Conservation (phyloP, 2,888 invertebrate species). For the Philereme vetulata region DNA sequence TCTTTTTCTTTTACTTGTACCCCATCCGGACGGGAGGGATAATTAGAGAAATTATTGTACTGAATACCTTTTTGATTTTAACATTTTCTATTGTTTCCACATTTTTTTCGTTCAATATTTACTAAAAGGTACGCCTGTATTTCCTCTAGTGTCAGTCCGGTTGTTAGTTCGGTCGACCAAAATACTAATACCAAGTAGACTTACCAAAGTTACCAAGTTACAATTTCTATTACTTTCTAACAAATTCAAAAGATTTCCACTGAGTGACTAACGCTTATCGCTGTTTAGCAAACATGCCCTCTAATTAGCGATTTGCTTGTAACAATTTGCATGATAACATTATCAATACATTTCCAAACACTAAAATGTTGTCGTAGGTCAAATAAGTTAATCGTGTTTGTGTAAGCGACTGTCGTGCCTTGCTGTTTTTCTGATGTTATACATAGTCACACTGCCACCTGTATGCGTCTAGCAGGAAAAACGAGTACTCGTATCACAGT, state of each 20-base stretch:
- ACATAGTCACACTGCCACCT: not conserved
- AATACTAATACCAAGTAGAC: no score
- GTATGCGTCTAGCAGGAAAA: no score
- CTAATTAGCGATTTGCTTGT: slow-evolving; percentile 71
- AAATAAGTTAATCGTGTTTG: slow-evolving; percentile 42
- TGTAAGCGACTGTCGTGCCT: not conserved
- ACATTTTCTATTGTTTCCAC: no score
- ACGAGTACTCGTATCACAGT: no score
- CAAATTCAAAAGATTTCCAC: not conserved
- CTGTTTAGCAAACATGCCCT: slow-evolving; percentile 45
- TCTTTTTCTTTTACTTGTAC: slow-evolving; percentile 64
- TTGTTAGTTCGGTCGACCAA: no score
- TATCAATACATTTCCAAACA: slow-evolving; percentile 64
- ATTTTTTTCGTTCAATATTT: no score
- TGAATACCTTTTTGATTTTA: slow-evolving; percentile 2
- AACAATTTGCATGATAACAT: slow-evolving; percentile 77
- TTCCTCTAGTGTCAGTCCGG: no score
- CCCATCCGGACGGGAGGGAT: slow-evolving; percentile 52
- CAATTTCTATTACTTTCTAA: not conserved
- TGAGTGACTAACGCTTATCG: slow-evolving; percentile 39
- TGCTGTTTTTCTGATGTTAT: no score
- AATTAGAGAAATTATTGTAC: slow-evolving; percentile 22
- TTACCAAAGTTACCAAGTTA: no score
- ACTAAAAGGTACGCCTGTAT: no score
- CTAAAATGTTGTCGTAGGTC: slow-evolving; percentile 65